Base-by-base conservation (phyloP, 2,888 invertebrate genomes). In the Argynnis bischoffii region DNA sequence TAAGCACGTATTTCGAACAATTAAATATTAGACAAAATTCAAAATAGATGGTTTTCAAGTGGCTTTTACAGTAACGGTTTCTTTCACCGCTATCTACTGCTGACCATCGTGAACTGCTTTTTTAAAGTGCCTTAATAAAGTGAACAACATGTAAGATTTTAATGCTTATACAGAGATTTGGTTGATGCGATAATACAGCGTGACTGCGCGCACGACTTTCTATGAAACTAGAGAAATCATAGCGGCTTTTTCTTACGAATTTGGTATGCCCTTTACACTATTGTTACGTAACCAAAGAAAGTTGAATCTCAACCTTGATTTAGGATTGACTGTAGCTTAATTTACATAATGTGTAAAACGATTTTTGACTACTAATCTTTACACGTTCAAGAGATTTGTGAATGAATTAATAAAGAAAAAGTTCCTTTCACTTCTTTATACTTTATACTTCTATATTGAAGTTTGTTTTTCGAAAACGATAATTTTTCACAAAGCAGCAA, bases 121-220 rank as follows among this genome's bases (percentile, higher is more conserved):
- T 88, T 85, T 78, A 81, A 87, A 87, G 82, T 85, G 85, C 87
- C 85, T 89, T 89, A 90, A 90, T 90, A 91, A 90, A 90, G 85
- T 85, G 89, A 85, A 82, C 84, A 86, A 85, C 88, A 89, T 88
- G 86, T 89, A 88, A 90, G 88, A 89, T 89, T 88, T 88, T 90
- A 90, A 91, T 90, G 90, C 85, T 83, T 81, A 82, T 82, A 84
- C 80, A 77, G 84, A 90, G 92, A 92, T 92, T 92, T 86, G 84
- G 89, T 83, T 81, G 86, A 85, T 83, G 88, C 78, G 92, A 91
- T 92, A 91, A 91, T 89, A 77, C 85, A 77, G 81, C 91, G 87
- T 91, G 92, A 90, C 90, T 81, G 77, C 78, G 82, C 78, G 83
- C 90, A 90, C 90, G 91, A 91, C 90, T 91, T 91, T 91, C 90